phyloP scores from a whole-genome alignment of 2,113 vertebrate genomes.

The Menidia beryllina region DNA sequence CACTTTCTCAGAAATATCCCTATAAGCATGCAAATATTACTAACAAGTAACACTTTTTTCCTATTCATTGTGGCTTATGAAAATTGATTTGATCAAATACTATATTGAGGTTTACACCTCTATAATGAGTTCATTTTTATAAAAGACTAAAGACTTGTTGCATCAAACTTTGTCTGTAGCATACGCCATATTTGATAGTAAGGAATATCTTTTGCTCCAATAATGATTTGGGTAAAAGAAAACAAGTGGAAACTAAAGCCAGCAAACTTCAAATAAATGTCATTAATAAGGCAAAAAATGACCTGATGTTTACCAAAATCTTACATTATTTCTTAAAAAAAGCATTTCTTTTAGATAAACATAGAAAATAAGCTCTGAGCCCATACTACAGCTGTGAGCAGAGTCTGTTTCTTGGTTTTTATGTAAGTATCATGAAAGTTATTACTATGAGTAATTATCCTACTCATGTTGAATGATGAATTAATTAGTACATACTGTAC shows the following conservation, averaged over 20 bases:
- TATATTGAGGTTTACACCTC: too few relatives aligned
- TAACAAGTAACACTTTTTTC: neutral
- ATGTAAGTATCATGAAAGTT: constrained; percentile 46
- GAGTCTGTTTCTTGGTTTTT: constrained; percentile 10
- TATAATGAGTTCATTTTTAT: too few relatives aligned
- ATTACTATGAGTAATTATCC: constrained; percentile 36
- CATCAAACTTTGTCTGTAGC: too few relatives aligned
- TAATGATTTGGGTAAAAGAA: neutral
- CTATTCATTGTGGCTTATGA: too few relatives aligned
- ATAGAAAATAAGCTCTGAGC: neutral
- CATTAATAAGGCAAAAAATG: too few relatives aligned
- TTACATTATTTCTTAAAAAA: neutral
- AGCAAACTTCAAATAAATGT: too few relatives aligned
- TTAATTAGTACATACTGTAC: too few relatives aligned
- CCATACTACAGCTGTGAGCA: neutral
- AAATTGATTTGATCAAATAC: too few relatives aligned
- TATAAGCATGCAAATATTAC: neutral
- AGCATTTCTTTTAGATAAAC: neutral
- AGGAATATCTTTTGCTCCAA: neutral
- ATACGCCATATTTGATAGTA: neutral
- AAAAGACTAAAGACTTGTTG: neutral
- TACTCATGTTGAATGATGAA: too few relatives aligned
- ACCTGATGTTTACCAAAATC: too few relatives aligned
- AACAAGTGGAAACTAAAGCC: neutral
- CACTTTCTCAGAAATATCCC: constrained; percentile 27